Evolutionary conservation across 2,888 invertebrate species (phyloP), one percentile per base, ranked within the genome.

Genomic region (Lepidocyrtinus sp.): DNA sequence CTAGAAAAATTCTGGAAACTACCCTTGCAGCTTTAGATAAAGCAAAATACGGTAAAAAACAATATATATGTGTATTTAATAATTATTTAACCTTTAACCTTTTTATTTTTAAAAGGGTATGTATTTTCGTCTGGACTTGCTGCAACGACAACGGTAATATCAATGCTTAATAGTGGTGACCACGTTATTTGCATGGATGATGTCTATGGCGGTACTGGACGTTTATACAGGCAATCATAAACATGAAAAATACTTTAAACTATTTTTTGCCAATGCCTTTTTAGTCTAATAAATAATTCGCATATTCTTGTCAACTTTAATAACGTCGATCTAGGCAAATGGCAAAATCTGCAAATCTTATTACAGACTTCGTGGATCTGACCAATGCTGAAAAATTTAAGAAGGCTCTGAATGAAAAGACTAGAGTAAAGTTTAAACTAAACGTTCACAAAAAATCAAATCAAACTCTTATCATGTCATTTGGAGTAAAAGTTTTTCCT

Each of bases 91-190:
- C 9, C 15, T 45, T 15, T 12, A 45, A 45, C 15, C 46, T 12
- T 45, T 15, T 9, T 12, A 45, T 15, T 12, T 15, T 15, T 45
- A 9, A 15, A 9, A 83, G 83, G 77, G 17, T 68, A 80, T 22
- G 78, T 89, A 21, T 99, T 95, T 90, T 90, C 98, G 0, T 98
- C 98, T 3, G 99, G 99, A 1, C 90, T 99, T 64, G 98, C 96
- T 15, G 94, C 96, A 0, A 93, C 93, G 0, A 93, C 95, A 0
- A 92, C 93, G 1, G 88, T 98, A 12, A 89, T 93, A 5, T 92
- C 94, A 46, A 89, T 97, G 86, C 90, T 99, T 7, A 92, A 91
- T 84, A 87, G 90, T 81, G 99, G 98, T 0, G 99, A 99, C 88
- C 87, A 82, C 25, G 68, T 86, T n/a, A 71, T 86, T 26, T 82